Conservation (phyloP, 2,797 vertebrate genomes). For the Amblyopsis hoosieri region DNA sequence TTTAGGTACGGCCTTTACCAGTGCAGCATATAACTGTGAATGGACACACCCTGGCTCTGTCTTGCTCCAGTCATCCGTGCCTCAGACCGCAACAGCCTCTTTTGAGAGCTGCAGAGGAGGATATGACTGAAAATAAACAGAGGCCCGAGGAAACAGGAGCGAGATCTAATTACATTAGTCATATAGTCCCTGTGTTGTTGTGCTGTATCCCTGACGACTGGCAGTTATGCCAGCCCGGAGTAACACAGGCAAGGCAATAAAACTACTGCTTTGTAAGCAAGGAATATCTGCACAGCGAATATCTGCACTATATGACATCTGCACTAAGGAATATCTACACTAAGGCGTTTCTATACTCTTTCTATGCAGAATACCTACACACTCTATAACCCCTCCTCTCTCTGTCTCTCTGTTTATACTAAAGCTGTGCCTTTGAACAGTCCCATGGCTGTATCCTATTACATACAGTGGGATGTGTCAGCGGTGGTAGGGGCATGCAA, state of each 20-base stretch:
- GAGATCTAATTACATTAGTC: slow-evolving; percentile 46
- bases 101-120: slow-evolving; percentile 64
- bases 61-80: slow-evolving; percentile 42
- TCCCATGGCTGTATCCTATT: slow-evolving; percentile 53
- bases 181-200: slow-evolving; percentile 7
- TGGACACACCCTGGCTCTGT: slow-evolving; percentile 56
- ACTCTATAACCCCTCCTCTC: background rate
- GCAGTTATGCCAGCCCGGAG: slow-evolving; percentile 36
- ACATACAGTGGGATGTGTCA: slow-evolving; percentile 52
- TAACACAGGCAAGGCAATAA: slow-evolving; percentile 7
- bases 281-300: background rate
- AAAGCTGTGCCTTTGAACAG: slow-evolving; percentile 53
- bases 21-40: slow-evolving; percentile 52
- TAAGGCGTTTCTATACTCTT: background rate
- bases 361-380: background rate
- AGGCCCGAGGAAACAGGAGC: slow-evolving; percentile 47
- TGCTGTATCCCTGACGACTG: slow-evolving; percentile 23
- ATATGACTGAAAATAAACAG: slow-evolving; percentile 63
- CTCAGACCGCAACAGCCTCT: slow-evolving; percentile 57
- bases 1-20: background rate
- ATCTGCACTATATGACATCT: slow-evolving; percentile 4
- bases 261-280: slow-evolving; percentile 4
- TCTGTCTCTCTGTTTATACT: slow-evolving; percentile 44
- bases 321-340: slow-evolving; percentile 28
- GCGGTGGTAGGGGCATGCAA: slow-evolving; percentile 40